These are phyloP conservation scores for Phoebastria nigripes DNA, from an alignment of 2,797 vertebrate species.

Conservation along the genomic window DNA sequence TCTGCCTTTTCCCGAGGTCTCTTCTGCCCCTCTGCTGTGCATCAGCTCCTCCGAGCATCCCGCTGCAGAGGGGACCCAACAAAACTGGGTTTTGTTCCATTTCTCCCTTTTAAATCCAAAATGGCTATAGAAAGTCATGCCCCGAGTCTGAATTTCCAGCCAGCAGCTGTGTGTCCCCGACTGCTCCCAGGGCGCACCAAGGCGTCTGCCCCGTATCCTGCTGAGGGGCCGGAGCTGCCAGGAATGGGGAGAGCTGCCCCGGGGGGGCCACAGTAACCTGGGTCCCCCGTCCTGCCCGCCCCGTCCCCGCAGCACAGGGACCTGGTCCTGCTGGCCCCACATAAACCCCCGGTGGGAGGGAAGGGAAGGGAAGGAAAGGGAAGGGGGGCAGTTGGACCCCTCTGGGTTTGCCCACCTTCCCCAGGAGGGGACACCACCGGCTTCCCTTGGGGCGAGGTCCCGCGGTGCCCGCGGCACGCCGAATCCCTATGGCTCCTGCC, in stretches of 20 bases:
- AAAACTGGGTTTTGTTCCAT: accelerated
- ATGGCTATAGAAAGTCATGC: accelerated
- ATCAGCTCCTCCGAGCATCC: not conserved
- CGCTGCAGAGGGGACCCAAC: not conserved
- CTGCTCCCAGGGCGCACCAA: not conserved
- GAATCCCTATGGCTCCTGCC: not conserved
- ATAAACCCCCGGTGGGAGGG: not conserved
- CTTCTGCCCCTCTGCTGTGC: not conserved
- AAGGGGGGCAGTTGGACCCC: not conserved
- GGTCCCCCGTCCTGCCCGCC: not conserved
- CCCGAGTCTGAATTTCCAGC: not conserved
- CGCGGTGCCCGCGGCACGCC: accelerated
- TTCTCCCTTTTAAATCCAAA: not conserved
- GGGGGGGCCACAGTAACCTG: not conserved
- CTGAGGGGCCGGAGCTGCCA: not conserved
- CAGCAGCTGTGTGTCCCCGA: not conserved
- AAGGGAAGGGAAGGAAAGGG: no score
- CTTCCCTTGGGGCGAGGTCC: not conserved
- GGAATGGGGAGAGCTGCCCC: not conserved
- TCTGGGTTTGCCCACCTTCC: not conserved
- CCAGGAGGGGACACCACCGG: not conserved
- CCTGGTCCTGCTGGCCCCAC: not conserved
- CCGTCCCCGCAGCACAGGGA: not conserved
- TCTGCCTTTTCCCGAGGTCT: not conserved
- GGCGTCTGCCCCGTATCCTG: not conserved